Evolutionary conservation across 2,888 invertebrate genomes (phyloP).

Genomic region (Litoditis marina): DNA sequence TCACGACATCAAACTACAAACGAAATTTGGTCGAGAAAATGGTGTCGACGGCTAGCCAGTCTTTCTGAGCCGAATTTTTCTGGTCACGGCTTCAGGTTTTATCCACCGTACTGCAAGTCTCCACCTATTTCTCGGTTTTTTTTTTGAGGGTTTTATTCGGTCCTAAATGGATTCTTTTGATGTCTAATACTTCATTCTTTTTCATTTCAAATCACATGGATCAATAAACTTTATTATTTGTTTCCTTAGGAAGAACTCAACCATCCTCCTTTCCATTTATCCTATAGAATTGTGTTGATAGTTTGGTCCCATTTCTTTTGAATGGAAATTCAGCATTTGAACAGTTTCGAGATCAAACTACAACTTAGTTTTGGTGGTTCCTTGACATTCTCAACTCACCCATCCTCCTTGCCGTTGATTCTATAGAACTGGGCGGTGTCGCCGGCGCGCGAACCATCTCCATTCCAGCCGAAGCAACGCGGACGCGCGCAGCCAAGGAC

Average conservation of each 20-base stretch:
- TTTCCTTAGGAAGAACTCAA: too few species aligned
- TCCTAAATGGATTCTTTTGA: too few species aligned
- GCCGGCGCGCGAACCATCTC: constrained; percentile 40
- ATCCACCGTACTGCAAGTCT: too few species aligned
- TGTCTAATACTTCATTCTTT: too few species aligned
- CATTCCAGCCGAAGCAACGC: constrained; percentile 44
- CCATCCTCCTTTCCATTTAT: too few species aligned
- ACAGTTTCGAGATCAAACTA: neutral
- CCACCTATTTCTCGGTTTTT: too few species aligned
- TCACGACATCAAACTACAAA: too few species aligned
- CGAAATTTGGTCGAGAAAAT: too few species aligned
- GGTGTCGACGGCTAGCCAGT: constrained; percentile 7
- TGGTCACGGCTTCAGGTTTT: too few species aligned
- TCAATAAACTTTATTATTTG: too few species aligned
- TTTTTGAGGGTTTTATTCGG: too few species aligned
- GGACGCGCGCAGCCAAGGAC: constrained; percentile 48
- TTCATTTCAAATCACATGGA: too few species aligned
- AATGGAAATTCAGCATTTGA: neutral
- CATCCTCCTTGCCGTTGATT: constrained; percentile 47
- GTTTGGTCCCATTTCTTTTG: neutral
- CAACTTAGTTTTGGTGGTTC: neutral
- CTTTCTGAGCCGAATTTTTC: constrained; percentile 9
- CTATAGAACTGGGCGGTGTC: constrained; percentile 48
- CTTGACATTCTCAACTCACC: constrained; percentile 15
- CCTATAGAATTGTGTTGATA: neutral